Base-by-base conservation (phyloP, 2,888 invertebrate species). In the Noctua pronuba region DNA sequence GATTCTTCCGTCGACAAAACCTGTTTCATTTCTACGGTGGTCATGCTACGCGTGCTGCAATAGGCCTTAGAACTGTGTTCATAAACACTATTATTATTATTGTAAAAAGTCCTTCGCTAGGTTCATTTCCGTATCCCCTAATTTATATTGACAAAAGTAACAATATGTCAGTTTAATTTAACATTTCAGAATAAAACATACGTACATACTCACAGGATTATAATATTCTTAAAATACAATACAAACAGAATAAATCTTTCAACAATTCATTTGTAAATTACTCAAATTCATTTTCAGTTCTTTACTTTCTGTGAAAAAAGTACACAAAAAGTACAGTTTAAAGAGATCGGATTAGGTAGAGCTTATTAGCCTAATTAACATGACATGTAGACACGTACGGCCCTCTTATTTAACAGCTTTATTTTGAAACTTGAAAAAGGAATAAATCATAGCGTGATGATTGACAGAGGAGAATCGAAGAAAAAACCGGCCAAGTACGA, bases 181-280 rank as follows among this genome's bases (percentile, higher is more conserved):
- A 44, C 16, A 70, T n/a, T 64, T 79, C 13, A 71, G 44, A 64
- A 64, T 64, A 64, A 80, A 79, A 71, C 28, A 38, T 28, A 10
- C 1, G 11, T n/a, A n/a, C n/a, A n/a, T 11, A 41, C 49, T 5
- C 28, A 58, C 0, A 18, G 18, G 60, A 60, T 18, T 31, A 28
- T 58, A 60, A 60, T 31, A 60, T 60, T 60, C 31, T 18, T 60
- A 18, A 16, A 60, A 60, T 31, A 60, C 13, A 60, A 60, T 31
- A 60, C 2, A 46, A 38, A 16, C 7, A 21, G 7, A 38, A 78
- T 55, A 4, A 58, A 28, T 24, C 11, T 24, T n/a, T 24, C 1
- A 58, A 62, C 1, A 35, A 44, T 58, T 52, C 1, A 58, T 58
- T 79, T 41, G 11, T 49, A 49, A 31, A 77, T 46, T 24, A 46